Base-by-base conservation (phyloP, 2,113 vertebrate species). In the Seriola rivoliana region DNA sequence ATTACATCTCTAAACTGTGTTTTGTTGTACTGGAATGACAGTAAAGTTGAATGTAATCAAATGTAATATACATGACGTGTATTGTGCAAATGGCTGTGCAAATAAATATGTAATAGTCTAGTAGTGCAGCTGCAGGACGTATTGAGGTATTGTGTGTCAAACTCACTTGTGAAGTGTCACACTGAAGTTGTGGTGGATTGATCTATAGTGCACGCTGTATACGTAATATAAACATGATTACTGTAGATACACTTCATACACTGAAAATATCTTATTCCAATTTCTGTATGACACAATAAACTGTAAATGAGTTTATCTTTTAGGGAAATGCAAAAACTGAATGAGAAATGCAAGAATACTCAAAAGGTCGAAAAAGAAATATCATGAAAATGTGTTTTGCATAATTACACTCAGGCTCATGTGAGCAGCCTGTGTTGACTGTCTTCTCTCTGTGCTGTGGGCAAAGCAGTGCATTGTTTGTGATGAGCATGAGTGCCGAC, bases 401-500 rank as follows among this genome's bases (percentile, higher is more conserved):
- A 21, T 82, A 58, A 86, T 85, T 75, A 84, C 73, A 86, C 82
- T 82, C 72, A 78, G 73, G 82, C 92, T 94, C 81, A 91, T 89
- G 86, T 73, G 88, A 89, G 89, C 80, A 87, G 89, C 59, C 78
- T 85, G 63, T 88, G 74, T 79, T 90, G 89, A 84, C 85, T 73
- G 89, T 94, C 90, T 91, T 93, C 71, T 75, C 83, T 95, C 94
- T 95, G 87, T 94, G 93, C n/a, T 87, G 62, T 84, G 69, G 88
- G 90, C 94, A 96, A 95, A 96, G 96, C 95, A 90, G 92, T 93
- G 95, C 97, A 96, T 97, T 97, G 96, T 97, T 96, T 96, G 96
- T 94, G 95, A 95, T 93, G 95, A 95, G 96, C 96, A 96, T 95
- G 96, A 96, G 95, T 78, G 91, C 92, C 96, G 97, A 97, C 96